Evolutionary conservation across 2,888 invertebrate species (phyloP), one percentile per base, ranked within the genome.

Genomic region (Syrista parreyssii): DNA sequence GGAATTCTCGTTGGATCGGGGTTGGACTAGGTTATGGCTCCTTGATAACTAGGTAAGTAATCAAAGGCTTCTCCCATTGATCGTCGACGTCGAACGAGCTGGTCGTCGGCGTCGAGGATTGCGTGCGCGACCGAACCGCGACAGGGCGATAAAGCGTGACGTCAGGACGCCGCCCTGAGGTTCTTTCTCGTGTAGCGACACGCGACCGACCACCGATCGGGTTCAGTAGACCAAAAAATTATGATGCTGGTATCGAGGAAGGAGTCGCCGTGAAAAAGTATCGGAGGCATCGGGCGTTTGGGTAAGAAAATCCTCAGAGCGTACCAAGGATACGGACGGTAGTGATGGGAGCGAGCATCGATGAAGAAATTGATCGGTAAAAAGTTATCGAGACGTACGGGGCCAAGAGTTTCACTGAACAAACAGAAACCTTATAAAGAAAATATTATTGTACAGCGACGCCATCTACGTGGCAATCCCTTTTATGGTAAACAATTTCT

Each of bases 141-240:
- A 9, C 23, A 15, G 74, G 72, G n/a, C 68, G 74, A 30, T 69
- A 75, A 34, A 72, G 72, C 78, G 72, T 75, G 78, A 78, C 75
- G 75, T 78, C 78, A 78, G 75, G 75, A 75, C 23, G 55, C 68
- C 75, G 40, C 75, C 73, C 33, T 40, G n/a, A 68, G 30, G 31
- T 32, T 75, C 34, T 15, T 75, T 75, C 69, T 55, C 33, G 73
- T 68, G 31, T 35, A 75, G 77, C 23, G 55, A 78, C 77, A 78
- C 77, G 80, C 79, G 80, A 79, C 79, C 78, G 78, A 78, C 78
- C 78, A 78, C 78, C 77, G 71, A 71, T 75, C 78, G 78, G 73
- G 75, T 33, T 34, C 78, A 73, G n/a, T 75, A 71, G 75, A 78
- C 78, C 78, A 78, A 78, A 78, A 75, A 78, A 78, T 78, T 78